Conservation (phyloP, 2,888 invertebrate genomes). For the Drosophila nr. perissopoda region DNA sequence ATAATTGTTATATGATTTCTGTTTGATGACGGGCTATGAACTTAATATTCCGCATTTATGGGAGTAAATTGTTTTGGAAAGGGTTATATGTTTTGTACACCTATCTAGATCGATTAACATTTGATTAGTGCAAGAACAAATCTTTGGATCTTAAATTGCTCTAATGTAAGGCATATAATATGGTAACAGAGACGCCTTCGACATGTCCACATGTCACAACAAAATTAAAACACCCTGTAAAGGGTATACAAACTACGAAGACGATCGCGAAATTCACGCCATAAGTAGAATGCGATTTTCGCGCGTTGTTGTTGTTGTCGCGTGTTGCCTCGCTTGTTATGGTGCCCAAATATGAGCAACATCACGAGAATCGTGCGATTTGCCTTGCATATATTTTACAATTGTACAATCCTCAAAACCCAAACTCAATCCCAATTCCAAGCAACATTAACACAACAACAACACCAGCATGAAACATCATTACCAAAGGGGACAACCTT, state of each 20-base stretch:
- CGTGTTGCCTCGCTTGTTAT: slow-evolving; percentile 78
- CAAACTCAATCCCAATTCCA: slow-evolving; percentile 51
- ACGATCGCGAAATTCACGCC: slow-evolving; percentile 78
- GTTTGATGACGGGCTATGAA: background rate
- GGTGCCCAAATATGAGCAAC: slow-evolving; percentile 83
- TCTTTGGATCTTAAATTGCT: background rate
- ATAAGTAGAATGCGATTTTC: slow-evolving; percentile 81
- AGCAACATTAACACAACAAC: slow-evolving; percentile 22
- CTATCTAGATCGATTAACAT: background rate
- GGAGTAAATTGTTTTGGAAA: background rate
- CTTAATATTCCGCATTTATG: background rate
- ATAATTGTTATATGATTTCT: background rate
- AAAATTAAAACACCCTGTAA: background rate
- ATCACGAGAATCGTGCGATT: slow-evolving; percentile 84
- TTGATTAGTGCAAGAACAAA: background rate
- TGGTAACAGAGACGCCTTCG: background rate
- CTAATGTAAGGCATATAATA: background rate
- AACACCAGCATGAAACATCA: slow-evolving; percentile 67
- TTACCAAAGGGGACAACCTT: slow-evolving; percentile 60
- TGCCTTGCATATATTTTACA: slow-evolving; percentile 81
- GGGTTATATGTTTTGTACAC: background rate
- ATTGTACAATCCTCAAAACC: slow-evolving; percentile 68
- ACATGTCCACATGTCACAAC: background rate
- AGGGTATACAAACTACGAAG: slow-evolving; percentile 29
- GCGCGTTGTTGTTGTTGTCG: slow-evolving; percentile 68